Base-by-base conservation (phyloP, 2,888 invertebrate species). In the Octonoba sinensis region DNA sequence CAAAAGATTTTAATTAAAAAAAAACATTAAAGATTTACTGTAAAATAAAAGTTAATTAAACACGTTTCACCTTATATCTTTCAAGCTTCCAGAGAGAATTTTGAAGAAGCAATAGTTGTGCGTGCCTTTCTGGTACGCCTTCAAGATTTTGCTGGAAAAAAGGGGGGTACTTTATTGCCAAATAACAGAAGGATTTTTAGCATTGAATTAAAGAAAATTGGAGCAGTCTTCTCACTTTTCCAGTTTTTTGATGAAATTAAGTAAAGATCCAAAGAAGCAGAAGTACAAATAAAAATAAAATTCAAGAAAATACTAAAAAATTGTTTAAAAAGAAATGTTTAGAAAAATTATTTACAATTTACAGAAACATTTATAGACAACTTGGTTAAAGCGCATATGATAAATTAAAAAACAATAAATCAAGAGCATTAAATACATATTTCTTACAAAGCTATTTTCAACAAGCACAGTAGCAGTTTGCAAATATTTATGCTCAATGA, bases 11-110 rank as follows among this genome's bases (percentile, higher is more conserved):
- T 27, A 13, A 27, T 74, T 13, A 8, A 54, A 62, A 0, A 56
- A 22, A 65, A 27, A 59, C 22, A 27, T 15, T 1, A 74, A 70
- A 15, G 20, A 11, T 1, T 20, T 20, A 20, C 1, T 57, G 22
- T 20, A 22, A 54, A 16, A 54, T 16, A 54, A 54, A 54, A 6
- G 11, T 4, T 11, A 6, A 36, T 8, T 8, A 36, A 36, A 1
- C 8, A 6, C 8, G 11, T 36, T 54, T 54, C n/a, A 86, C 89
- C 87, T 89, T 87, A 79, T 89, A 89, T 76, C 92, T 91, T 75
- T 91, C 90, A 51, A 92, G 88, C 74, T 92, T 91, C 91, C 92
- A 92, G 81, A 93, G 90, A 57, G 93, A 91, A 81, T 93, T 93
- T 82, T 93, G 89, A 83, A 94, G 90, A 72, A 93, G 89, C 16